Base-by-base conservation (phyloP, 2,797 vertebrate genomes). In the Helicolenus hilgendorfi region DNA sequence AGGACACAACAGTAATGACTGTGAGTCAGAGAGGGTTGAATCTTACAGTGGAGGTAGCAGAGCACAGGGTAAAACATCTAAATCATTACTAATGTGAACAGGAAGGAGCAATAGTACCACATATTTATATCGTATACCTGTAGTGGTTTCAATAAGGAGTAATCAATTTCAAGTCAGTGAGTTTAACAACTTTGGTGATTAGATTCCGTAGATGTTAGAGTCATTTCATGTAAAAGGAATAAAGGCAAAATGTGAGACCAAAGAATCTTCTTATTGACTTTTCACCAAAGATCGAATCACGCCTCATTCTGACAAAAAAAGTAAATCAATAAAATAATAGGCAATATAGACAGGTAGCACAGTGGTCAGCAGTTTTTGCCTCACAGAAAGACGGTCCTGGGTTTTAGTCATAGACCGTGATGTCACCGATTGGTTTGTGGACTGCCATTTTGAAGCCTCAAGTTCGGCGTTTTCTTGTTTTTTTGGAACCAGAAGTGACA, bases 11-110 rank as follows among this genome's bases (percentile, higher is more conserved):
- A 67, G 56, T 55, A 63, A 68, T 7, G 14, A 53, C 11, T 60
- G 29, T 73, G 81, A 88, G 36, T 88, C 62, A 84, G 62, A 58
- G 36, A 11, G 59, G 45, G 24, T 18, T 59, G 49, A 82, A 69
- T 64, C n/a, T 63, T 35, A 22, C 63, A 55, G 35, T 38, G 20
- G 22, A 75, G 22, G 22, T 55, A 63, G 53, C 8, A 2, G 38
- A 82, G 45, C 10, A 65, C 8, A 59, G 24, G 35, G 8, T 35
- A 64, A 74, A 68, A 77, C 53, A n/a, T n/a, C 49, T 55, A 36
- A 26, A 20, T 56, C 41, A 9, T 81, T 13, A 33, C 38, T 24
- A 36, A 79, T 38, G 24, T 64, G 20, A 85, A 73, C 11, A 49
- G 35, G 4, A 18, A 41, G 11, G 5, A 71, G 7, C 14, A 15